phyloP scores from a whole-genome alignment of 2,888 invertebrate species.

The Stenolophus ochropezus region DNA sequence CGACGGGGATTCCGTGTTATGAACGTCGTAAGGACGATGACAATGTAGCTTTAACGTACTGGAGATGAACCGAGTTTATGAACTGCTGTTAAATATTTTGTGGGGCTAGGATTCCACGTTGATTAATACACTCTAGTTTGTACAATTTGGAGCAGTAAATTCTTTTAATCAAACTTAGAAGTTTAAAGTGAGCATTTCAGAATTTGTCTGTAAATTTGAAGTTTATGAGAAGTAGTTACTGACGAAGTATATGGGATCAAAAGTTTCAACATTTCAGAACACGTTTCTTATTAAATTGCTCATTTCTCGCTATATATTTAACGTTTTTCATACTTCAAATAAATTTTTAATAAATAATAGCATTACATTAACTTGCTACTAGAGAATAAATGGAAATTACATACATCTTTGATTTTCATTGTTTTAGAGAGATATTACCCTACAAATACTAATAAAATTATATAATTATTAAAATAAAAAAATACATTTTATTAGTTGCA shows the following conservation, averaged over 20 bases:
- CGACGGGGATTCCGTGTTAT: conserved; percentile 2
- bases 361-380: too few relatives aligned
- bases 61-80: conserved; percentile 2
- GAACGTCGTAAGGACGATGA: conserved; percentile 1
- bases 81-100: conserved; percentile 23
- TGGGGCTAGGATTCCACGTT: neutral
- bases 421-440: too few relatives aligned
- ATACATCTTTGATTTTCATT: too few relatives aligned
- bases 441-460: too few relatives aligned
- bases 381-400: too few relatives aligned
- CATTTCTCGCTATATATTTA: neutral
- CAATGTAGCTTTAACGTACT: neutral
- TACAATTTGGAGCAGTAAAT: neutral
- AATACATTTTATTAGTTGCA: too few relatives aligned
- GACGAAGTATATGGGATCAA: neutral
- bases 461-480: too few relatives aligned
- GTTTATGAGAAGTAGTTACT: neutral
- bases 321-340: neutral
- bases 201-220: neutral
- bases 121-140: neutral
- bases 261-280: neutral
- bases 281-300: neutral
- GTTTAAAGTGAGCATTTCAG: neutral
- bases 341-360: too few relatives aligned
- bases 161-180: conserved; percentile 19